Evolutionary conservation across 2,888 invertebrate species (phyloP).

Genomic region (Monochamus alternatus): DNA sequence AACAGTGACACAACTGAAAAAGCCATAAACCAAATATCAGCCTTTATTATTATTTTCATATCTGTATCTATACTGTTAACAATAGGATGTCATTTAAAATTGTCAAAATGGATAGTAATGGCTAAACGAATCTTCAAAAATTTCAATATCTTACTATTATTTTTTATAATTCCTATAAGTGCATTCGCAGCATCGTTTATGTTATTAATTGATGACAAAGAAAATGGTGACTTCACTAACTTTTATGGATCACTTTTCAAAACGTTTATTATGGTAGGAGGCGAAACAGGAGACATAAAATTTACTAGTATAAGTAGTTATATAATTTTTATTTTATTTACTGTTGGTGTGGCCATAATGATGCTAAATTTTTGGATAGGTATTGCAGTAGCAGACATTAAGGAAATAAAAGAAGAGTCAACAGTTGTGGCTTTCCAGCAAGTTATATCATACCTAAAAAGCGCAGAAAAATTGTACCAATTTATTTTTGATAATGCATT

Average conservation of each 20-base stretch:
- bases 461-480: slow-evolving; percentile 18
- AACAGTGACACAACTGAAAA: background rate
- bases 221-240: slow-evolving; percentile 18
- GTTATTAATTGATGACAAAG: background rate
- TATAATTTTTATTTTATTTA: slow-evolving; percentile 19
- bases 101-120: slow-evolving; percentile 36
- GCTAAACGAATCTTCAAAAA: slow-evolving; percentile 30
- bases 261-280: slow-evolving; percentile 21
- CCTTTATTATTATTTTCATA: slow-evolving; percentile 25
- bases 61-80: slow-evolving; percentile 29
- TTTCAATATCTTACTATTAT: slow-evolving; percentile 19
- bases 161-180: slow-evolving; percentile 26
- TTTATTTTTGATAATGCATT: background rate
- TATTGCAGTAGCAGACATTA: slow-evolving; percentile 30
- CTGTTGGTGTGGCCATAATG: slow-evolving; percentile 29
- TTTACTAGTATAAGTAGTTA: slow-evolving; percentile 19
- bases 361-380: slow-evolving; percentile 35
- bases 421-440: slow-evolving; percentile 27
- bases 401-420: slow-evolving; percentile 33
- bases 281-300: slow-evolving; percentile 31
- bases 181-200: slow-evolving; percentile 24
- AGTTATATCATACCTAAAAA: slow-evolving; percentile 17
- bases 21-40: slow-evolving; percentile 14
- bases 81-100: slow-evolving; percentile 16
- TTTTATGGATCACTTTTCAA: slow-evolving; percentile 19